Percentiles rank a stretch among this genome's conserved stretches.
Conservation (phyloP, 2,797 vertebrate species). For the Trematomus bernacchii region DNA sequence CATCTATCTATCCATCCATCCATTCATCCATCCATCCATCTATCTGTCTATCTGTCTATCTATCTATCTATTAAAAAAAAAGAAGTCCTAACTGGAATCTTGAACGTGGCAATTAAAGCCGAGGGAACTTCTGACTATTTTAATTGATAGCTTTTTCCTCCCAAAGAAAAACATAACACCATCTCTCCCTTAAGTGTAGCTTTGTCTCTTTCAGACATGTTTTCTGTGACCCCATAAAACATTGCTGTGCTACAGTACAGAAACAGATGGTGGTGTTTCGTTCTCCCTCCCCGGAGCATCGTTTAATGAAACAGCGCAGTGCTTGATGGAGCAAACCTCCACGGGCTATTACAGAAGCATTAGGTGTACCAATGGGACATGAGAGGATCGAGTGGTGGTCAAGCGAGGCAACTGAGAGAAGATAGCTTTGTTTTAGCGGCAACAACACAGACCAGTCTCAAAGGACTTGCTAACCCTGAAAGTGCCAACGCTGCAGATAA, state of each 20-base stretch:
- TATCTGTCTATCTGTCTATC: fast-evolving
- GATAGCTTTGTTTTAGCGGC: conserved; percentile 52
- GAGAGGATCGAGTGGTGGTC: conserved; percentile 53
- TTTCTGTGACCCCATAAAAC: conserved; percentile 26
- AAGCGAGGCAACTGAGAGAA: conserved; percentile 16
- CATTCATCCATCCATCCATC: too few species aligned
- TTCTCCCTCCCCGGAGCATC: conserved; percentile 45
- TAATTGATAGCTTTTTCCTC: too few species aligned
- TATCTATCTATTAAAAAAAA: too few species aligned
- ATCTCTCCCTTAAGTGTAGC: not conserved
- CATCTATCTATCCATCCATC: too few species aligned
- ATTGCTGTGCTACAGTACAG: conserved; percentile 15
- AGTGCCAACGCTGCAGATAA: conserved; percentile 53
- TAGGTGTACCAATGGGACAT: conserved; percentile 51
- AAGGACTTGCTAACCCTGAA: conserved; percentile 34
- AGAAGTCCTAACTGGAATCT: too few species aligned
- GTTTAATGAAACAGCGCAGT: conserved; percentile 52
- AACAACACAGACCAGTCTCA: conserved; percentile 36
- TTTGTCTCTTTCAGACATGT: conserved; percentile 12
- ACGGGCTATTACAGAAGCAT: conserved; percentile 60
- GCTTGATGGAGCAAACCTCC: conserved; percentile 59
- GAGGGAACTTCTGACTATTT: too few species aligned
- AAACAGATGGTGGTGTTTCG: too few species aligned
- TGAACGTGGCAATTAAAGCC: too few species aligned
- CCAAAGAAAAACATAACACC: conserved; percentile 10